Base-by-base conservation (phyloP, 2,888 invertebrate genomes). In the Eugnorisma glareosa region DNA sequence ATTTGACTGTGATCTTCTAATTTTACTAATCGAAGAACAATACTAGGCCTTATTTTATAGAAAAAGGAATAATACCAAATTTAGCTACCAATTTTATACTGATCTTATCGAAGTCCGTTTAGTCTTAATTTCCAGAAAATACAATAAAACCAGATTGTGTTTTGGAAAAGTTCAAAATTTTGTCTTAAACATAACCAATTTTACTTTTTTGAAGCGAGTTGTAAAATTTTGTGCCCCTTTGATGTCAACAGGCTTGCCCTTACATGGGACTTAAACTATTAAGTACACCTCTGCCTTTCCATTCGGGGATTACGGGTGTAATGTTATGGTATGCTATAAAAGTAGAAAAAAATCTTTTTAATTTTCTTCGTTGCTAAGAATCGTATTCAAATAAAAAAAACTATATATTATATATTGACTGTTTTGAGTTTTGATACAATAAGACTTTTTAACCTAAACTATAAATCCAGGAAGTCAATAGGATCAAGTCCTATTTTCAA, bases 1-100 rank as follows among this genome's bases (percentile, higher is more conserved):
- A 51, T 68, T 81, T 48, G 40, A 57, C 28, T 18, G 18, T 24
- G 13, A 59, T 5, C 10, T 11, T 15, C 67, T 15, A 81, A 69
- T 79, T 64, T 66, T 57, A 51, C 11, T 37, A 64, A 68, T 54
- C 13, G 31, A 28, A 35, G 10, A 15, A 15, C 5, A 51, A 51
- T 68, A 24, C 2, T 10, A 24, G 31, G 24, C 15, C 18, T 61
- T 5, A 4, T 28, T 6, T 31, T 21, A 1, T 11, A 59, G 21
- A 40, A 61, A 68, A 31, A 2, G 13, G 13, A 31, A 54, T 35
- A 75, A 40, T 11, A 31, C 8, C 15, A 40, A 21, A 51, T 45
- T 61, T 31, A 31, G 31, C 31, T 31, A 18, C 59, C 28, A 57
- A 28, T 31, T 8, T 57, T 8, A 1, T 31, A 18, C 8, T 3